A percentile compares a stretch with the other conserved stretches of the same genome.
These are phyloP conservation scores for Epinotia demarniana DNA, from an alignment of 2,888 invertebrate genomes.

Conservation along the genomic window DNA sequence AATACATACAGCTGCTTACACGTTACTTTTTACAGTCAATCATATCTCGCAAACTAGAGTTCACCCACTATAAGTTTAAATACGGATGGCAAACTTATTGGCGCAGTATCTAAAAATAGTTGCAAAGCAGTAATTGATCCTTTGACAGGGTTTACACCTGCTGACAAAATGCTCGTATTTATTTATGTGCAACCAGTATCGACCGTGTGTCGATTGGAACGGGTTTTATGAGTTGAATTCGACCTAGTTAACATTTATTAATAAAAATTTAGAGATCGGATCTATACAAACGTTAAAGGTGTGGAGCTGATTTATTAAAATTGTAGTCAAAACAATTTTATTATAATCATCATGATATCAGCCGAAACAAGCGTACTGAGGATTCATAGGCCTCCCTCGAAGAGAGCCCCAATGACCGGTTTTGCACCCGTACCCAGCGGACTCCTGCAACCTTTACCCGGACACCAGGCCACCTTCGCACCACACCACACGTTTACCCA, in stretches of 20 bases:
- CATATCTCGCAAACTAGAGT: no score
- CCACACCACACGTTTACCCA: no score
- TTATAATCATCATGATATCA: no score
- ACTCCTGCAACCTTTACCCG: no score
- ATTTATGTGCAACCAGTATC: constrained; percentile 32
- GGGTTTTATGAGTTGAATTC: not conserved
- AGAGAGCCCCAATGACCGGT: no score
- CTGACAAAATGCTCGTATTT: constrained; percentile 19
- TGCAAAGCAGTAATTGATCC: constrained; percentile 10
- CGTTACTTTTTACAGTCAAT: not conserved
- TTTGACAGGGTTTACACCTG: constrained; percentile 33
- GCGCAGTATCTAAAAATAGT: constrained; percentile 19
- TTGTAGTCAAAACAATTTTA: no score
- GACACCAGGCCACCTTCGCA: no score
- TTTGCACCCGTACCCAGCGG: no score
- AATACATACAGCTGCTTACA: not conserved
- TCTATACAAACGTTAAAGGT: not conserved
- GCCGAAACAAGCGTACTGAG: no score
- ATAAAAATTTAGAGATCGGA: not conserved
- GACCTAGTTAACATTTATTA: constrained; percentile 6
- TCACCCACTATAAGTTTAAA: not conserved
- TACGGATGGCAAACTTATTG: no score
- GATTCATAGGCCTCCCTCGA: no score
- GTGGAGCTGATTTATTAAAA: not conserved
- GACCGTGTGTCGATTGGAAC: constrained; percentile 5